Conservation (phyloP, 2,888 invertebrate genomes). For the Ormyrus nitidulus region DNA sequence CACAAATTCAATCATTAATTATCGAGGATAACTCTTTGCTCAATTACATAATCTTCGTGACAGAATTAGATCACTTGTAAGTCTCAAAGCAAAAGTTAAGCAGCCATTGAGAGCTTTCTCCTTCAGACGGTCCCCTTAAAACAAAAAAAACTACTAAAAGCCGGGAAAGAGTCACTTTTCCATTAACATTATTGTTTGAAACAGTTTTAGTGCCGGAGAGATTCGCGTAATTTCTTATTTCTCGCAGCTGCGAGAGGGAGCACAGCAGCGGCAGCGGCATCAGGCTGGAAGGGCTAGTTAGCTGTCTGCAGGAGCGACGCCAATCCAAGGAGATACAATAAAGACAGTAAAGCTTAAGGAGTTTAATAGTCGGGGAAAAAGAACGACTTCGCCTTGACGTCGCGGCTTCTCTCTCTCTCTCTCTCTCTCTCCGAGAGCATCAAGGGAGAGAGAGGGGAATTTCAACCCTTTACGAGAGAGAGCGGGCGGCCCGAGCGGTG, state of each 20-base stretch:
- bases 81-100: too few relatives aligned
- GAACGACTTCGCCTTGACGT: conserved; percentile 23
- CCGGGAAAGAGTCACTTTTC: not conserved
- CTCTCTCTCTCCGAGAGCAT: too few relatives aligned
- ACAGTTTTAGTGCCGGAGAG: conserved; percentile 21
- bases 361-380: conserved; percentile 45
- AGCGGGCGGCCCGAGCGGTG: not conserved
- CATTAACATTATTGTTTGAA: conserved; percentile 12
- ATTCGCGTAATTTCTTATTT: conserved; percentile 36
- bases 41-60: too few relatives aligned
- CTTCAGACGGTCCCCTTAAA: too few relatives aligned
- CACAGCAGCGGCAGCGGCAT: not conserved
- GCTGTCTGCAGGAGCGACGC: conserved; percentile 12
- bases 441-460: not conserved
- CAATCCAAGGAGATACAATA: conserved; percentile 31
- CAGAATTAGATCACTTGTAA: too few relatives aligned
- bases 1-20: too few relatives aligned
- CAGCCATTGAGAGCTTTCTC: too few relatives aligned
- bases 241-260: conserved; percentile 24
- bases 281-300: conserved; percentile 1
- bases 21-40: too few relatives aligned
- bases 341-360: conserved; percentile 48
- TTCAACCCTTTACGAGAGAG: conserved; percentile 42
- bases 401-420: not conserved
- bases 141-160: not conserved